A percentile compares a stretch with the other conserved stretches of the same genome.
phyloP scores from a whole-genome alignment of 2,888 invertebrate genomes.

The Trachelus tabidus region DNA sequence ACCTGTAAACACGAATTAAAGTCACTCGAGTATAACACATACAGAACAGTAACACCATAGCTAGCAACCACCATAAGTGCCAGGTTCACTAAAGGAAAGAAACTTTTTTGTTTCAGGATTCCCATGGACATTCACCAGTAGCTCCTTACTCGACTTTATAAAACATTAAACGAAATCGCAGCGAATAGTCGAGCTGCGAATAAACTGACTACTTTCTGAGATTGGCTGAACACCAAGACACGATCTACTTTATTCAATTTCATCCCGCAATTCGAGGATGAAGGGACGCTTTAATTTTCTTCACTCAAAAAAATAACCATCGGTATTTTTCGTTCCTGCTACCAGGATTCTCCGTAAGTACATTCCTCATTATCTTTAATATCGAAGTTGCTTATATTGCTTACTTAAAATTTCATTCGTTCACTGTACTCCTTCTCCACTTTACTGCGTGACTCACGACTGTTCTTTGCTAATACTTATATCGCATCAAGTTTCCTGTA shows the following conservation, averaged over 20 bases:
- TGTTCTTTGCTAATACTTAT: background rate
- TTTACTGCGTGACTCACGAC: background rate
- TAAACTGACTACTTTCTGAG: slow-evolving; percentile 43
- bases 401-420: background rate
- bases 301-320: background rate
- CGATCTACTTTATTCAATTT: slow-evolving; percentile 55
- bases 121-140: slow-evolving; percentile 5
- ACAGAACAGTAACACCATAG: background rate
- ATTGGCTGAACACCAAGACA: slow-evolving; percentile 36
- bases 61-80: background rate
- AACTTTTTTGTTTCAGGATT: slow-evolving; percentile 14
- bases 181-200: slow-evolving; percentile 12
- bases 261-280: slow-evolving; percentile 38
- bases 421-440: background rate
- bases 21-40: background rate
- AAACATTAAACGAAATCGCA: slow-evolving; percentile 47
- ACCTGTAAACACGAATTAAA: slow-evolving; percentile 50
- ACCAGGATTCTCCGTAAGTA: background rate
- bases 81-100: background rate
- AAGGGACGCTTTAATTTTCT: background rate
- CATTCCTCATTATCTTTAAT: background rate
- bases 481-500: background rate
- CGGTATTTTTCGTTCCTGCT: background rate
- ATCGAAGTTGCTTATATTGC: background rate
- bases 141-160: slow-evolving; percentile 36